These are phyloP conservation scores for Dromaius novaehollandiae DNA, from an alignment of 2,113 vertebrate species.

Conservation along the genomic window DNA sequence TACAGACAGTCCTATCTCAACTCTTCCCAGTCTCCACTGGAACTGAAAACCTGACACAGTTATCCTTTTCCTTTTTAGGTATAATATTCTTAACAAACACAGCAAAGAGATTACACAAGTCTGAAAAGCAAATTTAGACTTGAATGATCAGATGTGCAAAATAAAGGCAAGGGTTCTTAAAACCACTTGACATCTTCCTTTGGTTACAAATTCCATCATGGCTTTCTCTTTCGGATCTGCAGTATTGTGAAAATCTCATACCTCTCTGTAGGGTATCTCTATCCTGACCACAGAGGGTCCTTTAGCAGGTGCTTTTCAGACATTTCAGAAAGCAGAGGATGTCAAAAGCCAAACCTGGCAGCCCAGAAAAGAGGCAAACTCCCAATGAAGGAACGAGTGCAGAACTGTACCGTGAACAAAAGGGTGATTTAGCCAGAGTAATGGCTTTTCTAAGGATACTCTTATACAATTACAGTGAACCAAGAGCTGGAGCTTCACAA, in stretches of 20 bases:
- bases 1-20: neutral
- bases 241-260: too few relatives aligned
- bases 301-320: neutral
- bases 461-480: neutral
- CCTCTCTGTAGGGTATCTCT: neutral
- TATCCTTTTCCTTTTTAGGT: neutral
- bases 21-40: neutral
- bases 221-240: neutral
- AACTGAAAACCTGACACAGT: neutral
- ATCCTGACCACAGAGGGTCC: neutral
- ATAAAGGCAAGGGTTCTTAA: neutral
- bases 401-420: rapidly evolving
- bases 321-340: neutral
- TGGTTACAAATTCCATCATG: neutral
- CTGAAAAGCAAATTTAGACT: neutral
- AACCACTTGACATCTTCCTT: neutral
- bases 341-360: neutral
- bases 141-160: neutral
- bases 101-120: neutral
- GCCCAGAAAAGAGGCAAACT: neutral
- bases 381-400: rapidly evolving
- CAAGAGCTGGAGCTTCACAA: neutral
- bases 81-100: neutral
- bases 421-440: neutral
- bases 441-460: neutral